Evolutionary conservation across 2,888 invertebrate genomes (phyloP).

Genomic region (Caenorhabditis sinica): DNA sequence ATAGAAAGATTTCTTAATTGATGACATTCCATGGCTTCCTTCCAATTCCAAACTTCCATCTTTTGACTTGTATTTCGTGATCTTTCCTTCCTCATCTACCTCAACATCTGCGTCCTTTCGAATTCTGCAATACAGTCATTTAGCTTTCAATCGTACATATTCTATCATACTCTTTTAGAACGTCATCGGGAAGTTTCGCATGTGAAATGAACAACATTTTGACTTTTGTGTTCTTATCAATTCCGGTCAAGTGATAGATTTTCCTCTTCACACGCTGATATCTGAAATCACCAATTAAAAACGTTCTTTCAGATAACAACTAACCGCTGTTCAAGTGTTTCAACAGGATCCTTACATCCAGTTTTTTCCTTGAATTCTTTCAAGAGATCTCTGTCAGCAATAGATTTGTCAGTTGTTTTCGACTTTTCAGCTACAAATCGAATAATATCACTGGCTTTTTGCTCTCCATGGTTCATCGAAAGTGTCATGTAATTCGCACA

Average conservation of each 20-base stretch:
- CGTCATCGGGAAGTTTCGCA: no score
- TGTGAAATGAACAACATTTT: not conserved
- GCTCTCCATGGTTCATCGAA: no score
- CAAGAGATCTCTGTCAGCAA: not conserved
- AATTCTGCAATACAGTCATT: not conserved
- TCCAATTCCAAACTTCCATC: not conserved
- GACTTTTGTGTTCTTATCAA: no score
- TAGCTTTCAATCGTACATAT: not conserved
- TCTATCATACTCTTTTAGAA: no score
- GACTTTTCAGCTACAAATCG: not conserved
- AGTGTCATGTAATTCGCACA: no score
- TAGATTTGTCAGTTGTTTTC: not conserved
- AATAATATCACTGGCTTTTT: not conserved
- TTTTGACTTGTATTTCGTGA: not conserved
- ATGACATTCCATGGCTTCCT: not conserved
- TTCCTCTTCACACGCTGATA: no score
- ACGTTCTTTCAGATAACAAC: not conserved
- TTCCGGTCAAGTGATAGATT: not conserved
- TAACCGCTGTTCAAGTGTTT: not conserved
- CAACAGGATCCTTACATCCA: not conserved
- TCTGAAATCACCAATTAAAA: no score
- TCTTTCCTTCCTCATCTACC: not conserved
- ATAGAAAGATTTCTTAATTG: no score
- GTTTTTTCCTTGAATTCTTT: not conserved
- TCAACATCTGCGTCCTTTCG: not conserved